phyloP scores from a whole-genome alignment of 2,888 invertebrate genomes.

The Athalia circularis region DNA sequence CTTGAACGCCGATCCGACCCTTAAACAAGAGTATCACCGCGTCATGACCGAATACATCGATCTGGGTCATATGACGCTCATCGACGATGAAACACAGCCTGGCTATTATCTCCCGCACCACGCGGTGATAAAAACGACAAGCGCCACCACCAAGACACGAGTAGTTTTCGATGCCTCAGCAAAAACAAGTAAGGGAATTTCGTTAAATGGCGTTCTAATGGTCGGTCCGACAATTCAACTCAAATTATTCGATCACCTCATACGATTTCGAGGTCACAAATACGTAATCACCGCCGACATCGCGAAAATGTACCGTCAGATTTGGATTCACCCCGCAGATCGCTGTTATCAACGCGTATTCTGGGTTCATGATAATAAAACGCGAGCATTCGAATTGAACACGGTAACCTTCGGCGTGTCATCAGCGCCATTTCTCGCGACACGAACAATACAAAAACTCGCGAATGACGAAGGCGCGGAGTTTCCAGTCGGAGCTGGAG shows the following conservation, averaged over 20 bases:
- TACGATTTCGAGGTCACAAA: constrained; percentile 41
- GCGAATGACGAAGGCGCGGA: constrained; percentile 10
- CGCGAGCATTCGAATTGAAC: constrained; percentile 32
- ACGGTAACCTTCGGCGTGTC: constrained; percentile 39
- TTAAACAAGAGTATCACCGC: constrained; percentile 47
- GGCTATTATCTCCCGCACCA: constrained; percentile 53
- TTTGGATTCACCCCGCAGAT: constrained; percentile 32
- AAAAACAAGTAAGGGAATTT: constrained; percentile 39
- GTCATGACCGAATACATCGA: constrained; percentile 50
- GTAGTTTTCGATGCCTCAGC: constrained; percentile 49
- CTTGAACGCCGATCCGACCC: constrained; percentile 33
- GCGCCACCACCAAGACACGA: constrained; percentile 46
- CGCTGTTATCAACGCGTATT: constrained; percentile 37
- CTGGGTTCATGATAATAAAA: constrained; percentile 10
- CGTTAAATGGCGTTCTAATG: constrained; percentile 39
- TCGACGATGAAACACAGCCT: constrained; percentile 14
- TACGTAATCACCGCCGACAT: constrained; percentile 41
- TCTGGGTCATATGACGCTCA: constrained; percentile 47
- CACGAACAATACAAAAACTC: constrained; percentile 19
- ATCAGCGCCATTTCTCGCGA: constrained; percentile 19
- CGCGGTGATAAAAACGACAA: constrained; percentile 50
- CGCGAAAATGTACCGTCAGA: too few species aligned
- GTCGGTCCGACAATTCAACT: constrained; percentile 37
- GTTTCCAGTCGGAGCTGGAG: constrained; percentile 2
- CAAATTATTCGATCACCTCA: constrained; percentile 22